These are phyloP conservation scores for Blera fallax DNA, from an alignment of 2,888 invertebrate genomes.

Conservation along the genomic window DNA sequence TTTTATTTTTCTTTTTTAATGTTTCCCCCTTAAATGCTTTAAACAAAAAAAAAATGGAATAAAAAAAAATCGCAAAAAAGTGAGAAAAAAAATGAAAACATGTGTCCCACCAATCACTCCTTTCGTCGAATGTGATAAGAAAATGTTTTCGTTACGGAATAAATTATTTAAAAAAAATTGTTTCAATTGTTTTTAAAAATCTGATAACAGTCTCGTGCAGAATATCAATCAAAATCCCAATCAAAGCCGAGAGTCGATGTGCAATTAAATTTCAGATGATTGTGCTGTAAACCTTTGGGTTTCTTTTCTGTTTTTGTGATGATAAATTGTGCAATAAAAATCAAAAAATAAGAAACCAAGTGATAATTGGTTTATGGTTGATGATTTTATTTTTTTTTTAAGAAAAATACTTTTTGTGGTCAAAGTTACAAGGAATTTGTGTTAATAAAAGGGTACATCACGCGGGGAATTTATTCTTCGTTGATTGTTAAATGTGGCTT, in stretches of 20 bases:
- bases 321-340: conserved; percentile 13
- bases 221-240: neutral
- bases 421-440: conserved; percentile 21
- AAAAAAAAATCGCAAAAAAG: neutral
- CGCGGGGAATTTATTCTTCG: conserved; percentile 11
- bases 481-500: conserved; percentile 36
- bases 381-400: conserved; percentile 2
- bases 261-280: neutral
- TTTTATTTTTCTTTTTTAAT: neutral
- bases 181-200: neutral
- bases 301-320: neutral
- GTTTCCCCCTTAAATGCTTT: neutral
- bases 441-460: conserved; percentile 31
- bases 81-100: neutral
- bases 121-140: neutral
- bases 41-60: neutral
- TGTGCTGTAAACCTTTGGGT: neutral
- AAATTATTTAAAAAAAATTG: neutral
- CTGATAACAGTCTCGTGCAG: neutral
- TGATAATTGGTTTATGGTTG: conserved; percentile 41
- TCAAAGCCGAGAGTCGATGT: neutral
- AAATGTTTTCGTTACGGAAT: neutral
- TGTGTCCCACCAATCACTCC: neutral
- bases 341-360: conserved; percentile 23
- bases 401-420: neutral